Conservation (phyloP, 2,888 invertebrate genomes). For the Brachyptera risi region DNA sequence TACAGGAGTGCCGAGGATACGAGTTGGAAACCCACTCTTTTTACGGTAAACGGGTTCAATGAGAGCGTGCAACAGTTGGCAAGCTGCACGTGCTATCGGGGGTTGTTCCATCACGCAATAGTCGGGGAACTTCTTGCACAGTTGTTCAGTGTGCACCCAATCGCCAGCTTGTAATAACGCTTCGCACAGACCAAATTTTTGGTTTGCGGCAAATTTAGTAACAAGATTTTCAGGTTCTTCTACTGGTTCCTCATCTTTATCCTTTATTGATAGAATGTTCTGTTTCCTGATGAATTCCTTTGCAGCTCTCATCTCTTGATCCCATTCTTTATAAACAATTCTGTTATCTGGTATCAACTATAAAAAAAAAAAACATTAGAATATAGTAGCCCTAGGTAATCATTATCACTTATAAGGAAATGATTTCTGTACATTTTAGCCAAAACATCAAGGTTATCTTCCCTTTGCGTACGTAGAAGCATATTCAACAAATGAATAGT, state of each 20-base stretch:
- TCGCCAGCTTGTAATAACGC: slow-evolving; percentile 84
- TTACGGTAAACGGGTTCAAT: slow-evolving; percentile 83
- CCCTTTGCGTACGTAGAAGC: too few relatives aligned
- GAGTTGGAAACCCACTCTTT: slow-evolving; percentile 67
- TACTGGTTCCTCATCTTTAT: slow-evolving; percentile 64
- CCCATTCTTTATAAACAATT: slow-evolving; percentile 73
- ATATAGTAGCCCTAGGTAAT: too few relatives aligned
- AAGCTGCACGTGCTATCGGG: slow-evolving; percentile 73
- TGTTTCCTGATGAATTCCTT: slow-evolving; percentile 85
- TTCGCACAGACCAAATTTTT: slow-evolving; percentile 90
- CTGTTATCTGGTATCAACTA: slow-evolving; percentile 83
- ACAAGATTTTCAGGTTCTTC: slow-evolving; percentile 61
- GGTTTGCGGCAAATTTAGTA: slow-evolving; percentile 62
- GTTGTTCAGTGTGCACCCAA: slow-evolving; percentile 78
- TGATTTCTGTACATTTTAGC: too few relatives aligned
- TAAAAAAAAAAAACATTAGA: too few relatives aligned
- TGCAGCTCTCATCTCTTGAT: slow-evolving; percentile 75
- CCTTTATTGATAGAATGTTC: slow-evolving; percentile 74
- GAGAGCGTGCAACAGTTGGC: slow-evolving; percentile 73
- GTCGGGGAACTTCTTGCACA: slow-evolving; percentile 80
- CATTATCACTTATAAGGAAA: too few relatives aligned
- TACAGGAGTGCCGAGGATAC: slow-evolving; percentile 59
- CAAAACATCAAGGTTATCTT: too few relatives aligned
- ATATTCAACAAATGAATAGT: too few relatives aligned
- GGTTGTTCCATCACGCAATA: slow-evolving; percentile 72